A percentile compares a stretch with the other conserved stretches of the same genome.
phyloP scores from a whole-genome alignment of 2,797 vertebrate genomes.

The Diceros bicornis region DNA sequence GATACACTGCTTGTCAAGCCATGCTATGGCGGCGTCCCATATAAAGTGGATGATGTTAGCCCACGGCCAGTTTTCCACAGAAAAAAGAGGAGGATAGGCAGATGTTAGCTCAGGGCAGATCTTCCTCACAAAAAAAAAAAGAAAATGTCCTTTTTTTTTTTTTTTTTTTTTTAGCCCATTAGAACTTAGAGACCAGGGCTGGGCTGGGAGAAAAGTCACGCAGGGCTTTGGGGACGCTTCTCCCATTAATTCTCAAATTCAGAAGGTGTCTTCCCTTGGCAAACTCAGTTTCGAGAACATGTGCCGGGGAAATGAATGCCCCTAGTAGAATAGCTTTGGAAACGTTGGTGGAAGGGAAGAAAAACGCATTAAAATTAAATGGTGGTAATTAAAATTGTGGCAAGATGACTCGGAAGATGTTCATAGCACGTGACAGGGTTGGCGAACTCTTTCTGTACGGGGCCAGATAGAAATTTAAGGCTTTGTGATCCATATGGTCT shows the following conservation, averaged over 20 bases:
- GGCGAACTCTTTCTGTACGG: not conserved
- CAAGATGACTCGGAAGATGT: not conserved
- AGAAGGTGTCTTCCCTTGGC: not conserved
- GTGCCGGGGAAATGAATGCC: not conserved
- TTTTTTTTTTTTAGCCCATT: not conserved
- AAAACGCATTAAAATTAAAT: not conserved
- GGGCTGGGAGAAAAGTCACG: not conserved
- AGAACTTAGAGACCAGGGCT: not conserved
- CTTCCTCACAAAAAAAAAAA: too few species aligned
- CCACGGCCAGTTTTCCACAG: too few species aligned
- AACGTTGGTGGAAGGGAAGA: not conserved
- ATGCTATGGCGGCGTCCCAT: too few species aligned
- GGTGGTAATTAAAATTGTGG: not conserved
- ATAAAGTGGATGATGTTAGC: too few species aligned
- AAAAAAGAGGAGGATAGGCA: too few species aligned
- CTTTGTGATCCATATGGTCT: not conserved
- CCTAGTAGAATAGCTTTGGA: not conserved
- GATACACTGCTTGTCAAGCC: too few species aligned
- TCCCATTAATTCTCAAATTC: not conserved
- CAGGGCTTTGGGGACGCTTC: not conserved
- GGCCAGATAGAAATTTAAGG: not conserved
- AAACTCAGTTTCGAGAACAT: too few species aligned
- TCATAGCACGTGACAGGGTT: rapidly evolving
- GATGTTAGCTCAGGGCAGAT: too few species aligned
- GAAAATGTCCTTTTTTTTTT: too few species aligned